Evolutionary conservation across 2,888 invertebrate species (phyloP).

Genomic region (Drosophila cracens): DNA sequence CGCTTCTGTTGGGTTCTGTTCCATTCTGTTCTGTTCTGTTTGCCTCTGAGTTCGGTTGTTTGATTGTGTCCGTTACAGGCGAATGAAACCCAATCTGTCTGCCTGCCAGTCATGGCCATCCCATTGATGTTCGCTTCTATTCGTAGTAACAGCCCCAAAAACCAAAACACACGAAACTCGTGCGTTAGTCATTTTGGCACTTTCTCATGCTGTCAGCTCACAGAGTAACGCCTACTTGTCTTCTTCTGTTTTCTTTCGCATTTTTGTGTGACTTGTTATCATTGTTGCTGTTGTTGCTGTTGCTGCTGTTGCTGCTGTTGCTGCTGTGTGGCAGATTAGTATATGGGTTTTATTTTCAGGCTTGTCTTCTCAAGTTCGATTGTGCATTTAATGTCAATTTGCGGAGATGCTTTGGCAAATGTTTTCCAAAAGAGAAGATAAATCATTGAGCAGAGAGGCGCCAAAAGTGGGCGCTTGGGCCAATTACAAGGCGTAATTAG

Average conservation of each 20-base stretch:
- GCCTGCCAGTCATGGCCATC: slow-evolving; percentile 61
- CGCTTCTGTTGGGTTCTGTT: slow-evolving; percentile 11
- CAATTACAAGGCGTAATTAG: slow-evolving; percentile 65
- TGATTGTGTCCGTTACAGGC: slow-evolving; percentile 54
- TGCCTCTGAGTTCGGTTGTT: slow-evolving; percentile 13
- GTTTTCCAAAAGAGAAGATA: slow-evolving; percentile 54
- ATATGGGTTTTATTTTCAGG: slow-evolving; percentile 30
- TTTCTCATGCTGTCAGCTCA: slow-evolving; percentile 77
- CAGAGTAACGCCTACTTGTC: slow-evolving; percentile 63
- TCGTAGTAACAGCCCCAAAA: slow-evolving; percentile 16
- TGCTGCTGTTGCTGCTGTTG: slow-evolving; percentile 10
- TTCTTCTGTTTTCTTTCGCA: slow-evolving; percentile 16
- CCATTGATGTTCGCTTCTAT: slow-evolving; percentile 30
- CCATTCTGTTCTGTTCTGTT: slow-evolving; percentile 1
- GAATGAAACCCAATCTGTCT: slow-evolving; percentile 81
- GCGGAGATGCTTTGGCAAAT: slow-evolving; percentile 47
- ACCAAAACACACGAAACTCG: slow-evolving; percentile 35
- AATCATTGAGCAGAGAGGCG: slow-evolving; percentile 50
- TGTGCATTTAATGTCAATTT: slow-evolving; percentile 76
- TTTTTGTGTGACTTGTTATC: slow-evolving; percentile 7
- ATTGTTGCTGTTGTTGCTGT: slow-evolving; percentile 4
- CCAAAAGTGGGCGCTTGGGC: slow-evolving; percentile 7
- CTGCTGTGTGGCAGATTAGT: slow-evolving; percentile 67
- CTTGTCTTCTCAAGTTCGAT: slow-evolving; percentile 55
- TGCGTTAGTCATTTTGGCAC: slow-evolving; percentile 79